Conservation (phyloP, 2,888 invertebrate genomes). For the Leptinotarsa tumamoca region DNA sequence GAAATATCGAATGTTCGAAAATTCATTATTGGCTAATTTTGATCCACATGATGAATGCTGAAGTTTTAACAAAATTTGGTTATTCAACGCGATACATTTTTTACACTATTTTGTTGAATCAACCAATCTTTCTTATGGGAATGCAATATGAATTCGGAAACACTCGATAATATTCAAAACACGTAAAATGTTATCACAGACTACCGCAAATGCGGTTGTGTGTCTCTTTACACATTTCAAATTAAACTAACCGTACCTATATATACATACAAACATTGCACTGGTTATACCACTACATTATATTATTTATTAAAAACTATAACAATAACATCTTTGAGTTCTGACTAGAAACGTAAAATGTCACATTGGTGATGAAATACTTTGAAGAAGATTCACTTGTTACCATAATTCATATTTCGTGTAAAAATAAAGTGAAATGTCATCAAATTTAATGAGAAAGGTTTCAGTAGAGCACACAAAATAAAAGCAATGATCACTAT, state of each 20-base stretch:
- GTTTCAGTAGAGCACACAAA: no score
- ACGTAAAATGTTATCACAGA: conserved; percentile 63
- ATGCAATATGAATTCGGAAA: conserved; percentile 4
- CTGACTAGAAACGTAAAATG: conserved; percentile 46
- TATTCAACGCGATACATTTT: no score
- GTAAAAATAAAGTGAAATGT: no score
- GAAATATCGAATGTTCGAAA: conserved; percentile 1
- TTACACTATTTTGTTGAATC: no score
- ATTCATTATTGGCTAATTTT: neutral
- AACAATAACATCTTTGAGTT: conserved; percentile 42
- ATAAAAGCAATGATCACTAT: no score
- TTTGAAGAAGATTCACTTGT: neutral
- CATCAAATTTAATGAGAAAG: no score
- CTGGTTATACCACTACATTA: conserved; percentile 48
- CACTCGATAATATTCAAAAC: conserved; percentile 50
- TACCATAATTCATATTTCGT: neutral
- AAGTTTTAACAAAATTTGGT: no score
- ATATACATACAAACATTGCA: conserved; percentile 59
- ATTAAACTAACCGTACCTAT: conserved; percentile 48
- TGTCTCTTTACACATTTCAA: conserved; percentile 59
- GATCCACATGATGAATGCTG: no score
- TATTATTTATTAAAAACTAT: conserved; percentile 28
- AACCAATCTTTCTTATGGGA: neutral
- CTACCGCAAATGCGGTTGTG: conserved; percentile 60
- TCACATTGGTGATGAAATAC: conserved; percentile 21